Base-by-base conservation (phyloP, 2,888 invertebrate species). In the Ochropleura leucogaster region DNA sequence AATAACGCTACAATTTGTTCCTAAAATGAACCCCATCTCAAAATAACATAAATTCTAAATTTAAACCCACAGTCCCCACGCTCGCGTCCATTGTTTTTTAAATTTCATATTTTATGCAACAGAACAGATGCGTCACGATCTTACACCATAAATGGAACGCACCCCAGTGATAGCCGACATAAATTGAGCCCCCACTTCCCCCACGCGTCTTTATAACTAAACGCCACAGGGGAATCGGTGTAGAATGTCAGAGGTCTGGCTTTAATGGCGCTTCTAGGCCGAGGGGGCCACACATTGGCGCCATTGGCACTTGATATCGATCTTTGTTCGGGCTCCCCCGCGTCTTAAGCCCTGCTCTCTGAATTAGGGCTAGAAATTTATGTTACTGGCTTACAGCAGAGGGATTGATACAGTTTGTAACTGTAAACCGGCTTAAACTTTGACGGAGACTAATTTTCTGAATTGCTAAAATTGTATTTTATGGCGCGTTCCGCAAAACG, bases 101-200 rank as follows among this genome's bases (percentile, higher is more conserved):
- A 91, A 93, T 92, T 92, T 92, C 92, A 93, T 93, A 94, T 94
- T 94, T 94, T 94, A 95, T 92, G 92, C 93, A 93, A 91, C 92
- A 90, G 91, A 94, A 93, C 94, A 95, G 95, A 95, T 94, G 95
- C 94, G 95, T 95, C 95, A 94, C 95, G 94, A 93, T 90, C 91
- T 92, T 89, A 90, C 87, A 91, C 93, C 93, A 93, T 95, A 93
- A 94, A 94, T 91, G 90, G 93, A 92, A 93, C 92, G 93, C 93
- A 93, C 93, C 93, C 92, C 90, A 92, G 88, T 90, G 90, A 88
- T 90, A 84, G 85, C 94, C 91, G 90, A 78, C 83, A 77, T 84
- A 89, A 86, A 86, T 82, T 86, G 94, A 92, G 71, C 92, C 90
- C 82, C 88, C 87, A 76, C 88, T 86, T 86, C 91, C 87, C 92